Base-by-base conservation (phyloP, 2,797 vertebrate species). In the Uromys caudimaculatus region DNA sequence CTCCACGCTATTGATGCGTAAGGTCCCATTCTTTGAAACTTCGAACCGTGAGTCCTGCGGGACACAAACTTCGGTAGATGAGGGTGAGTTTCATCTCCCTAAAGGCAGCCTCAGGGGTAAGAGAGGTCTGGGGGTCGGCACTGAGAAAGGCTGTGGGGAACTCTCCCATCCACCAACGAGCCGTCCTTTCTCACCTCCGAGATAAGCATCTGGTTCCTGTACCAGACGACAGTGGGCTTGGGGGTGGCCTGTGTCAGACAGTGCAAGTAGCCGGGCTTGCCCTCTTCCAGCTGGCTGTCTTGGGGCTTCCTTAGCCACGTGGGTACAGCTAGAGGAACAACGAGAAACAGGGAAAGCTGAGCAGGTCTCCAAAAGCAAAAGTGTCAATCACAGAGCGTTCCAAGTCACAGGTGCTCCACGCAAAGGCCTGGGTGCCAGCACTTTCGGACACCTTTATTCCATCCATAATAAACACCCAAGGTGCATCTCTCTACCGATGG, bases 1-100 rank as follows among this genome's bases (percentile, higher is more conserved):
- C 97, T 99, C 99, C 97, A 99, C 99, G 0, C 97, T 99, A 98
- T 99, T 99, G 98, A 99, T 99, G 95, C 99, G 99, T 94, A 99
- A 98, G 0, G 99, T 99, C 92, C 99, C 99, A 0, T 99, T 99
- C 86, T 98, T 97, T 11, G 99, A 99, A 77, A 99, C 96, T 97
- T 99, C 99, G 16, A 99, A 99, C 6, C 99, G 98, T 0, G 98
- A 98, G 97, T 99, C 99, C 99, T 99, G 94, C 14, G 47, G 38
- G 84, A 58, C 81, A 54, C 3, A 38, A 50, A 69, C 0, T 2
- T 17, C 19, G 23, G n/a, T 27, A 1, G 0, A 3, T 23, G 84
- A n/a, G 24, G 69, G 44, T 35, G 21, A 3, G 35, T 1, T 32
- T 47, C 86, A 0, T 79, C 64, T 85, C 69, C 41, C 67, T 11